Base-by-base conservation (phyloP, 2,888 invertebrate species). In the Stomorhina lunata region DNA sequence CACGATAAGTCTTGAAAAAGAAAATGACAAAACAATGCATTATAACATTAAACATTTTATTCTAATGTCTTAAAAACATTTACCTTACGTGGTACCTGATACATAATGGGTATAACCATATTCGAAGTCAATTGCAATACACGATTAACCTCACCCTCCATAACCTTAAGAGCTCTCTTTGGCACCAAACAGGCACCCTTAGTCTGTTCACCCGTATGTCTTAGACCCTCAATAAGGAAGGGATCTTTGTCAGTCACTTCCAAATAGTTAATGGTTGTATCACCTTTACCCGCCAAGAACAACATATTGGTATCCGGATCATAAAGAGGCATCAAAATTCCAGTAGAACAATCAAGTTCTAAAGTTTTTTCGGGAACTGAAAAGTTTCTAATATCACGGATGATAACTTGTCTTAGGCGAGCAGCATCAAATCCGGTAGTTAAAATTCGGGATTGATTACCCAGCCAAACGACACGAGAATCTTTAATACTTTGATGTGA, bases 91-190 rank as follows among this genome's bases (percentile, higher is more conserved):
- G 97, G 97, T 85, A 98, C 97, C 92, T 98, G 97, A 92, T 98
- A 99, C 92, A 97, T 97, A 84, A 98, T 95, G 17, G 98, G 98
- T 88, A 98, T 95, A 50, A 99, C 96, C 84, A 96, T 94, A 75
- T 95, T 94, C 73, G 97, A 95, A 4, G 97, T 95, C 75, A 99
- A 92, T 88, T 98, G 96, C 72, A 98, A 92, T 57, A 99, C 93
- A 84, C 98, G 92, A 92, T 98, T 97, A 4, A 99, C 98, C 92
- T 99, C 99, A 0, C 98, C 98, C 86, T 97, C 96, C 98, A 99
- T 99, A n/a, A 98, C 97, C 86, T 96, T 95, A 43, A 99, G 92
- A 0, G 97, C 97, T 77, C 97, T 92, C 92, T 99, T 99, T 5
- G 98, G 97, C 57, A 98, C 95, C 83, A 98, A 90, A 87, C 97